phyloP scores from a whole-genome alignment of 1,140 invertebrate species.

The Gonatopus flavifemur region DNA sequence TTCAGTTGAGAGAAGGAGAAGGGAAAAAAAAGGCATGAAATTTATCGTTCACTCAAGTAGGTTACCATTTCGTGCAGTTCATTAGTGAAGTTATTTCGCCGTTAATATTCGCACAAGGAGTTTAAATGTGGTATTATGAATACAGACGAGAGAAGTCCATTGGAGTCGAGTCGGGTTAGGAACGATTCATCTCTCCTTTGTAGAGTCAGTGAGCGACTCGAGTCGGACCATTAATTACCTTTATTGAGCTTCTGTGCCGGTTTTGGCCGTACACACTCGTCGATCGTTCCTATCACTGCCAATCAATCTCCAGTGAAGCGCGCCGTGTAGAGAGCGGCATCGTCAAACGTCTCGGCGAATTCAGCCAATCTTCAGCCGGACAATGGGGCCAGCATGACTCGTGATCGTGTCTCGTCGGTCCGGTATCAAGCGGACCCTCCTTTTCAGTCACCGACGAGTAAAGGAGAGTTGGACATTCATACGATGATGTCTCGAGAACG shows the following conservation, averaged over 20 bases:
- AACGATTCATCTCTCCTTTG: conserved; percentile 5
- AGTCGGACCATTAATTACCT: conserved; percentile 41
- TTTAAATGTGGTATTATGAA: background rate
- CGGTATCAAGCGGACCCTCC: conserved; percentile 16
- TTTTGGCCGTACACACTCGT: conserved; percentile 35
- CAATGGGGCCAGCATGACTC: conserved; percentile 44
- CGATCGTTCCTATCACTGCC: conserved; percentile 49
- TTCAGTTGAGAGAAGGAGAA: no score
- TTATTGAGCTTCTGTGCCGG: conserved; percentile 44
- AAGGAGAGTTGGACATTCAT: conserved; percentile 23
- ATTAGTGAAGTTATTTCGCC: background rate
- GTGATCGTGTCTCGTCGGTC: conserved; percentile 36
- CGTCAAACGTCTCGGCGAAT: conserved; percentile 36
- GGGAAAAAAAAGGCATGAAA: no score
- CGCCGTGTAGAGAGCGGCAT: conserved; percentile 28
- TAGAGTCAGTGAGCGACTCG: conserved; percentile 4
- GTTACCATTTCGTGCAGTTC: background rate
- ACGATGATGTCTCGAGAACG: conserved; percentile 19
- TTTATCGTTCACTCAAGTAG: no score
- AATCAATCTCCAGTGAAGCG: conserved; percentile 46
- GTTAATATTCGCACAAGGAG: background rate
- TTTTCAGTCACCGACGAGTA: no score
- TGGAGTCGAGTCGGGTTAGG: conserved; percentile 6
- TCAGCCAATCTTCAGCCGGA: conserved; percentile 41
- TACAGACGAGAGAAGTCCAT: background rate